Conservation (phyloP, 2,113 vertebrate genomes). For the Mormoops blainvillei region DNA sequence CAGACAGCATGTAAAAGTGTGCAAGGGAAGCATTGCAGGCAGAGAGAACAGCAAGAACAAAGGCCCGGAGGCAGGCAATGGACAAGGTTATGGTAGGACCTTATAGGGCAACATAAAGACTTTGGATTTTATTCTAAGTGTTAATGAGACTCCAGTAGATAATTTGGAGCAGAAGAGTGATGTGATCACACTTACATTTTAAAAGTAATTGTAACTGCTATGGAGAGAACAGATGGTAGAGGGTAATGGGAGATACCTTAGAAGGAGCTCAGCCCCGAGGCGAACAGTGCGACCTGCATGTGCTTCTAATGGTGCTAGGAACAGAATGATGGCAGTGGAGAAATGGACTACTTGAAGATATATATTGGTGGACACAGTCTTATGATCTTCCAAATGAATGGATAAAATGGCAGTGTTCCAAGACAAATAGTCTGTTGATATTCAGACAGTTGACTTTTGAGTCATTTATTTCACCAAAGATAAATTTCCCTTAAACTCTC, state of each 20-base stretch:
- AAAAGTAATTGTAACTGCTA: neutral
- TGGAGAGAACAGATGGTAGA: neutral
- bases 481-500: neutral
- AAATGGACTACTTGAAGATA: neutral
- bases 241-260: neutral
- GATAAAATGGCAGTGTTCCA: neutral
- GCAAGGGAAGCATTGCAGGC: neutral
- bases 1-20: neutral
- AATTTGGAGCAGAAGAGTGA: neutral
- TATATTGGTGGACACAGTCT: neutral
- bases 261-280: neutral
- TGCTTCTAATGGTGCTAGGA: neutral
- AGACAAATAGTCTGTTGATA: neutral
- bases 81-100: neutral
- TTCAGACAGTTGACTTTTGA: neutral
- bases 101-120: neutral
- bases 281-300: neutral
- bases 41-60: neutral
- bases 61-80: neutral
- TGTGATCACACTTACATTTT: neutral
- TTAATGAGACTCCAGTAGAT: neutral
- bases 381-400: neutral
- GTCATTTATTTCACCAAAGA: constrained; percentile 7
- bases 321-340: neutral
- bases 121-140: neutral